Conservation (phyloP, 2,797 vertebrate genomes). For the Valencia hispanica region DNA sequence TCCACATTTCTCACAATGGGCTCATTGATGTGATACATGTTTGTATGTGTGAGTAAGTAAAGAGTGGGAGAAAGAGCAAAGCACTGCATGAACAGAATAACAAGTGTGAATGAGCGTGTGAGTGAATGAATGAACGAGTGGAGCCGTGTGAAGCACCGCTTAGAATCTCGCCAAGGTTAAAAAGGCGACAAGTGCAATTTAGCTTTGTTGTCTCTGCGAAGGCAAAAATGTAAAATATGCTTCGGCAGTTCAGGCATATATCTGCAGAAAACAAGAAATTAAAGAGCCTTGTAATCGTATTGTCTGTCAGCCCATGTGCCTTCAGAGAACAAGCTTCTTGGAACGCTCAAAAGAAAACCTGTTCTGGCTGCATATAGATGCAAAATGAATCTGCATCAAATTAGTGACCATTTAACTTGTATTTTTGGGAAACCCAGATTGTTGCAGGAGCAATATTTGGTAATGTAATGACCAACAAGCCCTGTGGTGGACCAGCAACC, state of each 20-base stretch:
- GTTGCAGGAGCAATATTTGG: background rate
- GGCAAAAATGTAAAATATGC: constrained; percentile 1
- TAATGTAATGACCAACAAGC: background rate
- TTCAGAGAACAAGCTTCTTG: background rate
- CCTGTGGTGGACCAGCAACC: background rate
- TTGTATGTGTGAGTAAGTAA: background rate
- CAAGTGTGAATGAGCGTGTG: constrained; percentile 8
- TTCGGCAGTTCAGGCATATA: background rate
- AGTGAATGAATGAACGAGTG: constrained; percentile 7
- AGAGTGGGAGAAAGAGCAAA: constrained; percentile 3
- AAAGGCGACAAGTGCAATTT: background rate
- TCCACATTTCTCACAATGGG: constrained; percentile 4
- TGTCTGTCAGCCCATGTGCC: background rate
- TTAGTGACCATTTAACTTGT: background rate
- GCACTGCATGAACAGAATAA: background rate
- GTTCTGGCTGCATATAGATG: background rate
- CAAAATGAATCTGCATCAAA: background rate
- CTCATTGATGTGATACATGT: background rate
- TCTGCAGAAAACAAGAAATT: background rate
- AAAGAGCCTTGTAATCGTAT: background rate
- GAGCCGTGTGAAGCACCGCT: background rate
- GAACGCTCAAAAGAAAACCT: background rate
- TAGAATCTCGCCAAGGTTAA: constrained; percentile 10
- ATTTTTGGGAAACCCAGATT: background rate
- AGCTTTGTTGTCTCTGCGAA: background rate